Evolutionary conservation across 2,113 vertebrate genomes (phyloP).

Genomic region (Falco punctatus): DNA sequence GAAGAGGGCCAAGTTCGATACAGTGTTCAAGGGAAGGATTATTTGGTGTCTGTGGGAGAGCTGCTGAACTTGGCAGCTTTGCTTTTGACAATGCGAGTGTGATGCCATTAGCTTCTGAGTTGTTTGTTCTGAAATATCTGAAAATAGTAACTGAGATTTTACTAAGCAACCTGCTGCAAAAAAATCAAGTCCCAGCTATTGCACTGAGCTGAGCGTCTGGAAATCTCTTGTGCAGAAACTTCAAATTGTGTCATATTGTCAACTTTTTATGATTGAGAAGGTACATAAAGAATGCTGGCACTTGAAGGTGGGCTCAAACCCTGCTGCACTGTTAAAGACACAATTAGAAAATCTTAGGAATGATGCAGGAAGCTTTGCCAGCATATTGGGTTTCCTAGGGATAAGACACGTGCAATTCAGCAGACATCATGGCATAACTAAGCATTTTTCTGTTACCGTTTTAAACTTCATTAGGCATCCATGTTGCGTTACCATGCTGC

Average conservation of each 20-base stretch:
- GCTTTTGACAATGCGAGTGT: fast-evolving
- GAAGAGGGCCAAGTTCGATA: not conserved
- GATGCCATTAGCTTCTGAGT: fast-evolving
- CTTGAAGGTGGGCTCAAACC: not conserved
- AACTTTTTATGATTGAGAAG: not conserved
- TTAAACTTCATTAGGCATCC: not conserved
- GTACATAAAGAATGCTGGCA: not conserved
- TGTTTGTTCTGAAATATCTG: not conserved
- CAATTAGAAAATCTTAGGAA: not conserved
- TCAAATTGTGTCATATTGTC: not conserved
- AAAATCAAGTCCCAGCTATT: not conserved
- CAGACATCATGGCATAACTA: not conserved
- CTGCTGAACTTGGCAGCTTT: not conserved
- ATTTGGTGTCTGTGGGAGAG: not conserved
- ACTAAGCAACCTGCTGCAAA: not conserved
- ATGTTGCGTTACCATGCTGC: not conserved
- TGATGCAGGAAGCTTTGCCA: not conserved
- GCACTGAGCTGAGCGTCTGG: not conserved
- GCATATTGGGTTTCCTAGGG: not conserved
- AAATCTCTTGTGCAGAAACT: not conserved
- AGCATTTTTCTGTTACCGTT: not conserved
- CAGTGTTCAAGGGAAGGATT: not conserved
- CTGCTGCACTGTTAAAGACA: not conserved
- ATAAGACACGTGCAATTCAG: not conserved
- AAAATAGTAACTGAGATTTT: not conserved